Evolutionary conservation across 2,113 vertebrate species (phyloP).

Genomic region (Syngnathus scovelli): DNA sequence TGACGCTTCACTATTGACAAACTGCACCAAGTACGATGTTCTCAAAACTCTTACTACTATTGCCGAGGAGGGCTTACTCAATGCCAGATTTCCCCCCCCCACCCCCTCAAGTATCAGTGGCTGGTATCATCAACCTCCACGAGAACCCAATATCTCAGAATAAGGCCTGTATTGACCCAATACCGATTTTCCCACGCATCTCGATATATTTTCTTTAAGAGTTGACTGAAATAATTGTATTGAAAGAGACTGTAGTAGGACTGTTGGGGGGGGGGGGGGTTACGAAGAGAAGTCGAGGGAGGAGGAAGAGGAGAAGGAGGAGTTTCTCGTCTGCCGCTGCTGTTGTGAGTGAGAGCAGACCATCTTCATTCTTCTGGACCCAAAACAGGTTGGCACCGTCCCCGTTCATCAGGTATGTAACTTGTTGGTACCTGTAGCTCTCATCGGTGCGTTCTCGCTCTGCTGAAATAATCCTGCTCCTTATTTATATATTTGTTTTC

Average conservation of each 20-base stretch:
- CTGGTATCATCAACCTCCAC: no score
- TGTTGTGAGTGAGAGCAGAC: constrained; percentile 2
- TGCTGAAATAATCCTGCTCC: neutral
- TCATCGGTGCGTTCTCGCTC: neutral
- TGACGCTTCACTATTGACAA: no score
- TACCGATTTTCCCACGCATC: no score
- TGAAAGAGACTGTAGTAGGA: neutral
- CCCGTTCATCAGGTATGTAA: constrained; percentile 3
- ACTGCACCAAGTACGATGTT: no score
- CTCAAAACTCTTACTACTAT: no score
- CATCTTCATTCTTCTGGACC: constrained; percentile 1
- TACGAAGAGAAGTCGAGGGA: neutral
- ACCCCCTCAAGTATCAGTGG: no score
- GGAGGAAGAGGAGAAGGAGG: constrained; percentile 28
- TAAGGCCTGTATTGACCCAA: no score
- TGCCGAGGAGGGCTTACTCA: no score
- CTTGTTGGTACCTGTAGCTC: no score
- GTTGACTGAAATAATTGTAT: neutral
- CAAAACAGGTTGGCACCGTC: neutral
- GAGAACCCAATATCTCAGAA: no score
- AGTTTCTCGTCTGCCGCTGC: constrained; percentile 19
- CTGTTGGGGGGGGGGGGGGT: neutral
- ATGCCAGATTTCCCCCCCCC: no score
- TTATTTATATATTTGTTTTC: constrained; percentile 15
- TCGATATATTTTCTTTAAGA: neutral